phyloP scores from a whole-genome alignment of 2,113 vertebrate species.

The Haplochromis vanheusdeni region DNA sequence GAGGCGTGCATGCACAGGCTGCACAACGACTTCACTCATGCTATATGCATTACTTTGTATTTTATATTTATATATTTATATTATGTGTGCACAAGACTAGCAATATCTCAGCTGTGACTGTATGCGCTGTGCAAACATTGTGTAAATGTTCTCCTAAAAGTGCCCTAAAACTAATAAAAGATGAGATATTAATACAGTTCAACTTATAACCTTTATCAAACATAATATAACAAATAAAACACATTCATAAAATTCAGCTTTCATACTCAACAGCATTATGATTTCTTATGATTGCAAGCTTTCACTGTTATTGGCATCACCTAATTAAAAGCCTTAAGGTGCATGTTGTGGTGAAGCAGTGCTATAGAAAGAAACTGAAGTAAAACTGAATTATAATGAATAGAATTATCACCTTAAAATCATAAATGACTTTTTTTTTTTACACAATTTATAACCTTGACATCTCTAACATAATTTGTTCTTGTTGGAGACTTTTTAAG shows the following conservation, averaged over 20 bases:
- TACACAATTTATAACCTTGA: background rate
- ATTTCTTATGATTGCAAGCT: background rate
- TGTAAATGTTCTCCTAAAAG: background rate
- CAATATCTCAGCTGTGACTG: background rate
- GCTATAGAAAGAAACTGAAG: background rate
- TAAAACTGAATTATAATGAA: background rate
- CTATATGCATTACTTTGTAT: background rate
- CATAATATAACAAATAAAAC: background rate
- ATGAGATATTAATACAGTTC: background rate
- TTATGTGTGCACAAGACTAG: background rate
- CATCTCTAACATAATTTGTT: background rate
- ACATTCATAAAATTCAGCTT: background rate
- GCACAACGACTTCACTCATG: background rate
- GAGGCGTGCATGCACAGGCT: background rate
- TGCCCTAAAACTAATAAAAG: background rate
- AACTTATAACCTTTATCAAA: background rate
- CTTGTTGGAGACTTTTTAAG: background rate
- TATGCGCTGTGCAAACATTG: background rate
- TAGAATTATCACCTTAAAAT: background rate
- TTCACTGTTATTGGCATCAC: background rate
- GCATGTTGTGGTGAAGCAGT: background rate
- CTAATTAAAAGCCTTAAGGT: background rate
- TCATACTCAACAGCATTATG: background rate
- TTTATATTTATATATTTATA: too few relatives aligned
- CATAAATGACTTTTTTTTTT: background rate